phyloP scores from a whole-genome alignment of 2,797 vertebrate species.

The Pangasius krempfi region DNA sequence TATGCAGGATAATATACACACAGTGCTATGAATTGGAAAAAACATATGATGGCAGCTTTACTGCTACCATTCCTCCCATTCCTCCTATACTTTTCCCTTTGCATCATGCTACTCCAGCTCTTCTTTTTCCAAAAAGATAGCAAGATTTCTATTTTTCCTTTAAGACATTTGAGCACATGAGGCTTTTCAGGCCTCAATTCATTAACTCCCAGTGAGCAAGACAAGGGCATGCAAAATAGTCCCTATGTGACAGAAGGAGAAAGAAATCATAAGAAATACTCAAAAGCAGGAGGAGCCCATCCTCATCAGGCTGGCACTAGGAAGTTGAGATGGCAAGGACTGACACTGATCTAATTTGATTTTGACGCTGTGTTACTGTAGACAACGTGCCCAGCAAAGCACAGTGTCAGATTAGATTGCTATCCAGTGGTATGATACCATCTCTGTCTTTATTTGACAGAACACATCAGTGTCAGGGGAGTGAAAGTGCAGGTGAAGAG shows the following conservation, averaged over 20 bases:
- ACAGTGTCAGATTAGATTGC: conserved; percentile 44
- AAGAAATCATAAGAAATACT: neutral
- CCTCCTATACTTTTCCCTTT: neutral
- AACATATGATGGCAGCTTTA: neutral
- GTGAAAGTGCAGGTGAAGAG: conserved; percentile 32
- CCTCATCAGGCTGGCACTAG: neutral
- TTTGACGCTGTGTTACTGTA: conserved; percentile 27
- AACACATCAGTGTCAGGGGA: conserved; percentile 39
- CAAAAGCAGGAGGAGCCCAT: neutral
- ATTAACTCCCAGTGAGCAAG: neutral
- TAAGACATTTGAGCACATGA: neutral
- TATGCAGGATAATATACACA: neutral
- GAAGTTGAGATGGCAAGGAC: neutral
- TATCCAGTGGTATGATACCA: conserved; percentile 38
- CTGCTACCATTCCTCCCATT: neutral
- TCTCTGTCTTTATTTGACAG: conserved; percentile 47
- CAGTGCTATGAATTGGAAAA: neutral
- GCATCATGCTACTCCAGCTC: neutral
- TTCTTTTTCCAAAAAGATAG: neutral
- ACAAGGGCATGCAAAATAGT: neutral
- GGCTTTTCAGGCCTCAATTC: neutral
- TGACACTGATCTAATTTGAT: conserved; percentile 38
- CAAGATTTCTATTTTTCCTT: neutral
- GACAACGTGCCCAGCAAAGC: conserved; percentile 21
- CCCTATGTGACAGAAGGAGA: neutral